These are phyloP conservation scores for Rousettus leschenaultii DNA, from an alignment of 2,113 vertebrate species.

Conservation along the genomic window DNA sequence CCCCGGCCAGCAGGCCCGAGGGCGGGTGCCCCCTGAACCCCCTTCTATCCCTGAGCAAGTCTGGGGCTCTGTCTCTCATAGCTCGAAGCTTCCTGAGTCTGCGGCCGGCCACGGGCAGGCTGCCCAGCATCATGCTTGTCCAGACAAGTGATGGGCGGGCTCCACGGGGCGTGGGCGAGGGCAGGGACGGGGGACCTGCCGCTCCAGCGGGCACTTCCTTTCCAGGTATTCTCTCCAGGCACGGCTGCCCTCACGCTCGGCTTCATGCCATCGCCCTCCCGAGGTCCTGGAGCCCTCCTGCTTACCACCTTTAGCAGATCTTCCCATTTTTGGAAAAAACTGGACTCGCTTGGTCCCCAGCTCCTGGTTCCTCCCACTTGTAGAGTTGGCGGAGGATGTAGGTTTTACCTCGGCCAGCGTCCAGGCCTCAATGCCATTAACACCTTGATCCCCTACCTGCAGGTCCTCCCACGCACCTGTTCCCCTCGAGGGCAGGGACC, in stretches of 20 bases:
- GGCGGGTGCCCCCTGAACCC: too few relatives aligned
- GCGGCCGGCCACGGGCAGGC: neutral
- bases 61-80: neutral
- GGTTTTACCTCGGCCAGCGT: accelerated
- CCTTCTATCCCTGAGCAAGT: too few relatives aligned
- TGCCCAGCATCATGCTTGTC: accelerated
- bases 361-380: too few relatives aligned
- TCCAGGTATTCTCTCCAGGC: accelerated
- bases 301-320: neutral
- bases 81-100: accelerated
- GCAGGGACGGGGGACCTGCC: neutral
- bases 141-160: neutral
- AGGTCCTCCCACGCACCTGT: neutral
- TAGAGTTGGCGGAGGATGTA: neutral
- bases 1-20: too few relatives aligned
- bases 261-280: accelerated
- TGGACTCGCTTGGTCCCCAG: neutral
- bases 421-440: too few relatives aligned
- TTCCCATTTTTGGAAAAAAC: neutral
- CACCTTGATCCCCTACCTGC: neutral
- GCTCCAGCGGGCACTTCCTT: accelerated
- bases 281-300: neutral
- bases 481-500: neutral
- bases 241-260: accelerated
- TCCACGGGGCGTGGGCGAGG: neutral